These are phyloP conservation scores for Australoheros scitulus DNA, from an alignment of 2,113 vertebrate genomes.

Conservation along the genomic window DNA sequence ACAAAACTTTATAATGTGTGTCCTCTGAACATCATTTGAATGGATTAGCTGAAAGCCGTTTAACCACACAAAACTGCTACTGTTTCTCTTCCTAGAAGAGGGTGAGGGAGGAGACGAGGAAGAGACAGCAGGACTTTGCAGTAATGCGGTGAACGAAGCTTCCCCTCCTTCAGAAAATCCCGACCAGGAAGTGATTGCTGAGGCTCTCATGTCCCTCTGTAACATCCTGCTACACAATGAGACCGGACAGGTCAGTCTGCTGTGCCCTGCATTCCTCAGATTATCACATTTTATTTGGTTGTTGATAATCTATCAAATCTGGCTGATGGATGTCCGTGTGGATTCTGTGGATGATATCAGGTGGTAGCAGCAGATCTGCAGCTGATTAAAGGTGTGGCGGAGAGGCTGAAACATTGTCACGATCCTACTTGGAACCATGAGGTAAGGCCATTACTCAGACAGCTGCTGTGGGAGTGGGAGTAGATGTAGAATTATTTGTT, in stretches of 20 bases:
- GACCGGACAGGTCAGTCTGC: conserved; percentile 74
- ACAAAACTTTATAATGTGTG: not conserved
- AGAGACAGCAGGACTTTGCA: not conserved
- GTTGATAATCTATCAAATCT: not conserved
- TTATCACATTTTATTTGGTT: not conserved
- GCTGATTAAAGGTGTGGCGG: conserved; percentile 82
- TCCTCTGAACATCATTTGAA: not conserved
- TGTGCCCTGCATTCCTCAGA: not conserved
- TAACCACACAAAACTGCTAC: not conserved
- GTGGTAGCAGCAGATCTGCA: conserved; percentile 80
- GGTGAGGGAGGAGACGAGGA: conserved; percentile 41
- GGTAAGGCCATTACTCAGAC: conserved; percentile 23
- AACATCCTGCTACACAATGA: conserved; percentile 90
- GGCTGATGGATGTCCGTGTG: not conserved
- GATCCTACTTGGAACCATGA: conserved; percentile 83
- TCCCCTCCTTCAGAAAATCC: conserved; percentile 67
- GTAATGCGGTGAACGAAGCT: conserved; percentile 19
- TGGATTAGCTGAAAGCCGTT: not conserved
- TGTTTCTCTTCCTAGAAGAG: conserved; percentile 18
- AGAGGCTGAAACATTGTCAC: conserved; percentile 83
- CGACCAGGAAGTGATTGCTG: conserved; percentile 87
- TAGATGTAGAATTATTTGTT: conserved; percentile 1
- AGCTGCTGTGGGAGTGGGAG: not conserved
- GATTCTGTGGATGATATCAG: conserved; percentile 51
- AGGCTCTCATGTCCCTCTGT: conserved; percentile 92